Evolutionary conservation across 2,113 vertebrate genomes (phyloP).

Genomic region (Galbula dea): DNA sequence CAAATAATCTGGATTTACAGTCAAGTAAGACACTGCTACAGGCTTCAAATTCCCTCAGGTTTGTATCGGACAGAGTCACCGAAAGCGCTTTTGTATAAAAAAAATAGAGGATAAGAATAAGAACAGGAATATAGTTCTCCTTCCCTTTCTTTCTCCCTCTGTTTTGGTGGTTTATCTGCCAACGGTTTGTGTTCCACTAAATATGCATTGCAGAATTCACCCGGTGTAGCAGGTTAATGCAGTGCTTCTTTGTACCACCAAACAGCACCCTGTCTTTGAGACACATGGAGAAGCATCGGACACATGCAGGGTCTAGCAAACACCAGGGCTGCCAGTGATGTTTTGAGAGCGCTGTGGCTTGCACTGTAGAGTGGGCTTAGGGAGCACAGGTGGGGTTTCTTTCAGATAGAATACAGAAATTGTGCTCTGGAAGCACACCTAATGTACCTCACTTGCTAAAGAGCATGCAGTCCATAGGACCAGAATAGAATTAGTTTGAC

Average conservation of each 20-base stretch:
- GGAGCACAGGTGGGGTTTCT: neutral
- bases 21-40: neutral
- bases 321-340: fast-evolving
- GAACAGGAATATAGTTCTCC: neutral
- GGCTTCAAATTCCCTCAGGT: neutral
- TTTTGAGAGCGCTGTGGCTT: neutral
- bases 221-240: neutral
- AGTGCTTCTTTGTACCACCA: neutral
- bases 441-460: neutral
- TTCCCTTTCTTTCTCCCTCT: neutral
- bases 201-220: neutral
- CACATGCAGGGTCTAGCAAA: neutral
- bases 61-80: neutral
- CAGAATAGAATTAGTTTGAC: neutral
- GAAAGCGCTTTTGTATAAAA: neutral
- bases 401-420: neutral
- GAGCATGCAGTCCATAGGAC: neutral
- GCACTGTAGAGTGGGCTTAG: neutral
- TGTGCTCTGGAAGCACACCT: neutral
- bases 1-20: neutral
- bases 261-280: neutral
- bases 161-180: neutral
- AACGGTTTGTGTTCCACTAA: neutral
- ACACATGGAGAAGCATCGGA: neutral
- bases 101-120: neutral